Evolutionary conservation across 1,140 invertebrate species (phyloP), one percentile per base, ranked within the genome.

Genomic region (Magallana gigas): DNA sequence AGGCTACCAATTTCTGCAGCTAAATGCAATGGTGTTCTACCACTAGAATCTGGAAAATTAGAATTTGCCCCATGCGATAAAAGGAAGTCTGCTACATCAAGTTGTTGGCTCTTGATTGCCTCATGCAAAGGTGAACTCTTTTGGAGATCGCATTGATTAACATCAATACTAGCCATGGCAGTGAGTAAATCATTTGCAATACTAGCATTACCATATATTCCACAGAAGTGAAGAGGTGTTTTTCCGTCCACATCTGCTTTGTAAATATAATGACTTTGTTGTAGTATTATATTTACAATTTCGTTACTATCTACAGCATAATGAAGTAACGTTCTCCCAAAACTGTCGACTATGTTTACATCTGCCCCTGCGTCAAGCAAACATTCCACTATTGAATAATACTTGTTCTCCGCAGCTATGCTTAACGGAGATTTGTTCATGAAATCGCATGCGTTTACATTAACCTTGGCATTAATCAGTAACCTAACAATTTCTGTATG

Each of bases 1-100:
- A 58, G 48, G 57, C 57, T 56, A 56, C 80, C 80, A 14, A n/a
- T 82, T 57, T 82, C 80, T 57, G 80, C 57, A 14, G 80, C 80
- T 18, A 57, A 57, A 57, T 82, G 80, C 80, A 82, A 57, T 16
- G 80, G 14, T 56, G 80, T 23, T 82, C 57, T 82, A 1, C 48
- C 80, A 12, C 8, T 14, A 18, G 12, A 6, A 82, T 82, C 80
- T 8, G 48, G 36, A 57, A 82, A 11, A 18, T 82, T 82, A 1
- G 36, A 11, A 56, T 82, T 14, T 14, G 80, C 80, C 5, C 57
- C 48, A 82, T 82, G 48, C 3, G 11, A 56, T 11, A 57, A 23
- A 9, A 82, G 36, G 12, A 57, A 14, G 5, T 82, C 80, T 8
- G 57, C 80, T 12, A 82, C 8, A 1, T 16, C 80, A 58, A 18